Evolutionary conservation across 2,797 vertebrate species (phyloP), one percentile per base, ranked within the genome.

Genomic region (Rhabdophis nuchalis): DNA sequence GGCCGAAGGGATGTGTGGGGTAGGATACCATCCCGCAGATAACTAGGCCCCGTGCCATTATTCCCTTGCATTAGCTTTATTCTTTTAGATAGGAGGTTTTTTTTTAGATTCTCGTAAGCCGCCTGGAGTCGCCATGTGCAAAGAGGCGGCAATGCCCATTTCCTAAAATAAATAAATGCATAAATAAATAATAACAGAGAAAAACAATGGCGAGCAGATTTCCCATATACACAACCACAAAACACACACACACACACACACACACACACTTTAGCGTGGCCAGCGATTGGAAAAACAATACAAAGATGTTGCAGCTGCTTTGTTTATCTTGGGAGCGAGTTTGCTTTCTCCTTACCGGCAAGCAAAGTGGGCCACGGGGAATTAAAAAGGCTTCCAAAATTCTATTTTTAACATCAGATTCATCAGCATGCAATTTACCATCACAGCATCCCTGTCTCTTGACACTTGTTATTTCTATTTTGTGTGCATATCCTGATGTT

Each of bases 361-460:
- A 88, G n/a, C 89, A 52, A 89, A 9, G 20, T n/a, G 89, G 89
- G 46, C 90, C 86, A 5, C 0, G 0, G 20, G 85, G 54, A 82
- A 68, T 23, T 61, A 53, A 29, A 90, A 50, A 56, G 50, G 61
- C 54, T 87, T 77, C 85, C 41, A 29, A 53, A 90, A 82, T 77
- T 82, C 92, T 90, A 90, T 92, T 90, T 92, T 90, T 87, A 92
- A 77, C 89, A 20, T 46, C 54, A 10, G 20, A 72, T 92, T 90
- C 58, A 87, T 90, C 89, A 58, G 64, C 16, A 60, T 23, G 85
- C 85, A 87, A 87, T 90, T 90, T 82, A 53, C 54, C 61, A 8
- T 82, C 92, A 58, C 85, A 58, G 85, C 85, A 60, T 87, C 88
- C 57, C n/a, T 54, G 29, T 52, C 57, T 29, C 64, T 29, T 41